Conservation (phyloP, 2,797 vertebrate species). For the Arvicola amphibius region DNA sequence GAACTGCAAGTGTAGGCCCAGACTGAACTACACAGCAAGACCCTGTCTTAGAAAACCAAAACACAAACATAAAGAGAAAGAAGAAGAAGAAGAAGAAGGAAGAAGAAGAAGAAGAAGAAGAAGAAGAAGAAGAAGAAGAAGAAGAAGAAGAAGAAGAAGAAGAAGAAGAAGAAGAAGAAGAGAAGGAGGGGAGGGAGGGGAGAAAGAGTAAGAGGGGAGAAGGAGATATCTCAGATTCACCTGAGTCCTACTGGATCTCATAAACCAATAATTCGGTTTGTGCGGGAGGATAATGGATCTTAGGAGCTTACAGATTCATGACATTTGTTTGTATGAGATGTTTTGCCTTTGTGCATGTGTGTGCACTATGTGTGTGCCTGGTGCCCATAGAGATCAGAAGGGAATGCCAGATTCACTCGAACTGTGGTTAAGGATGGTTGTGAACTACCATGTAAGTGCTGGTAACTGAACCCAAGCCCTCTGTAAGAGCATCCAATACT, state of each 20-base stretch:
- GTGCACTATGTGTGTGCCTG: no score
- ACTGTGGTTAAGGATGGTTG: not conserved
- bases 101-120: not conserved
- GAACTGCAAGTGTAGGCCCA: not conserved
- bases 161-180: rapidly evolving
- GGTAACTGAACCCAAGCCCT: not conserved
- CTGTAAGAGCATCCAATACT: not conserved
- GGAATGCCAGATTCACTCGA: not conserved
- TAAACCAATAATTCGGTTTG: not conserved
- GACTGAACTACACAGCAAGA: not conserved
- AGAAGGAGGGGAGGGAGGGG: no score
- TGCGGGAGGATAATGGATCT: not conserved
- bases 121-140: not conserved
- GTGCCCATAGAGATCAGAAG: not conserved
- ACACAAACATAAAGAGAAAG: not conserved
- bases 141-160: not conserved
- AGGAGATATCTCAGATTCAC: not conserved
- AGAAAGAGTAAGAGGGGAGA: not conserved
- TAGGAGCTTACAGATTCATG: not conserved
- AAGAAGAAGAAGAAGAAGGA: not conserved
- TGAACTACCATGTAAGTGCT: not conserved
- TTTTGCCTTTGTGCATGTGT: not conserved
- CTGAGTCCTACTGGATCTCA: not conserved
- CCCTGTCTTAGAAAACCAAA: not conserved
- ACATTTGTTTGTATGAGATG: not conserved